Evolutionary conservation across 2,888 invertebrate species (phyloP), one percentile per base, ranked within the genome.

Genomic region (Scrobipalpa costella): DNA sequence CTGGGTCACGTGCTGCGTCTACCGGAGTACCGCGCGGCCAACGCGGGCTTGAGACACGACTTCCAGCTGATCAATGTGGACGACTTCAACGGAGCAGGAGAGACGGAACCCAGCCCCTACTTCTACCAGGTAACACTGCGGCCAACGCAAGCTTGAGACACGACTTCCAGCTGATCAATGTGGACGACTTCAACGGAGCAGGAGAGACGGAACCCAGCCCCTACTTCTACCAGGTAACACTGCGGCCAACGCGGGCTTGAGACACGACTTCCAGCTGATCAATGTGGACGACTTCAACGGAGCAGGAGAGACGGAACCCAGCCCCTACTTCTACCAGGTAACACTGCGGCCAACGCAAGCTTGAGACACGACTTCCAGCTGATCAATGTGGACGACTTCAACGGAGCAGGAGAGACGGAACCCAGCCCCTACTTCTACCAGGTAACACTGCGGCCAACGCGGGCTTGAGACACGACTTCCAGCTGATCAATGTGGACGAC

Each of bases 351-450:
- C 15, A 99, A 99, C 90, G 94, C 98, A 0, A 99, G 99, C 2
- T 96, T 99, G 73, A 92, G 93, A 0, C 95, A 94, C 84, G 98
- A 99, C 85, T 99, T 96, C 92, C 99, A 99, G 85, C 92, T 99
- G 0, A 94, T 99, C 69, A 96, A 99, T 84, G 99, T 99, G 0
- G 97, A 96, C 70, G 97, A 99, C 84, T 99, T 98, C 86, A 98
- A 99, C 83, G 98, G 98, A 7, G 94, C 96, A 8, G 99, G 99
- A 0, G 99, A 99, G 90, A 96, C 98, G 0, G 98, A 99, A 81
- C 99, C 99, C 0, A 98, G 97, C 84, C 98, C 99, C 0, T 99
- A 98, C 86, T 99, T 99, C 85, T 99, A 99, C 85, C 99, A 99
- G 94, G 97, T 96, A 47, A 27, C 9, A 21, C 40, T 40, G 11